phyloP scores from a whole-genome alignment of 2,888 invertebrate genomes.

The Macrostomum cliftonense region DNA sequence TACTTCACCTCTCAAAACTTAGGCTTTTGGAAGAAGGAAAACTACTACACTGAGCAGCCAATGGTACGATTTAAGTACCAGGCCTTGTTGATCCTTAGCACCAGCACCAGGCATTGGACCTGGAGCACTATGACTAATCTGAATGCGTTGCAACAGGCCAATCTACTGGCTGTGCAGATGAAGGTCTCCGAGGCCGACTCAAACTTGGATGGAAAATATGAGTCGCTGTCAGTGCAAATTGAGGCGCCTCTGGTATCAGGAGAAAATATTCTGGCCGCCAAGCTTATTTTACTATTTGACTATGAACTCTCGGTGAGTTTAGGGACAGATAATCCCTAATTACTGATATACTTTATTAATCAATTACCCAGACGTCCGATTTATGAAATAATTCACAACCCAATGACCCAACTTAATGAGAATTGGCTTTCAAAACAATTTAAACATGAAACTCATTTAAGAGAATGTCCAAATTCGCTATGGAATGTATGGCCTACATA shows the following conservation, averaged over 20 bases:
- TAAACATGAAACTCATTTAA: constrained; percentile 16
- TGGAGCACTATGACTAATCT: constrained; percentile 50
- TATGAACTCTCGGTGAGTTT: constrained; percentile 45
- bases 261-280: constrained; percentile 43
- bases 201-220: constrained; percentile 48
- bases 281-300: constrained; percentile 38
- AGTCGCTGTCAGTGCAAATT: constrained; percentile 46
- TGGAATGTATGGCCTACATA: constrained; percentile 40
- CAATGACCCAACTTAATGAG: too few relatives aligned
- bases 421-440: too few relatives aligned
- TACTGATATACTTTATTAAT: too few relatives aligned
- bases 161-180: constrained; percentile 37
- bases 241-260: constrained; percentile 42
- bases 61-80: constrained; percentile 52
- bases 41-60: constrained; percentile 55
- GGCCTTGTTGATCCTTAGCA: constrained; percentile 39
- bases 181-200: constrained; percentile 51
- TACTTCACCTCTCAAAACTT: too few relatives aligned
- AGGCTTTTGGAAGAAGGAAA: constrained; percentile 56
- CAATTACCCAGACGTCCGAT: too few relatives aligned
- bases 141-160: constrained; percentile 40
- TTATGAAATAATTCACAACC: too few relatives aligned
- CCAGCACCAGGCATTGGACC: constrained; percentile 36
- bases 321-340: background rate
- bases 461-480: constrained; percentile 37